Evolutionary conservation across 2,797 vertebrate genomes (phyloP).

Genomic region (Columba guinea): DNA sequence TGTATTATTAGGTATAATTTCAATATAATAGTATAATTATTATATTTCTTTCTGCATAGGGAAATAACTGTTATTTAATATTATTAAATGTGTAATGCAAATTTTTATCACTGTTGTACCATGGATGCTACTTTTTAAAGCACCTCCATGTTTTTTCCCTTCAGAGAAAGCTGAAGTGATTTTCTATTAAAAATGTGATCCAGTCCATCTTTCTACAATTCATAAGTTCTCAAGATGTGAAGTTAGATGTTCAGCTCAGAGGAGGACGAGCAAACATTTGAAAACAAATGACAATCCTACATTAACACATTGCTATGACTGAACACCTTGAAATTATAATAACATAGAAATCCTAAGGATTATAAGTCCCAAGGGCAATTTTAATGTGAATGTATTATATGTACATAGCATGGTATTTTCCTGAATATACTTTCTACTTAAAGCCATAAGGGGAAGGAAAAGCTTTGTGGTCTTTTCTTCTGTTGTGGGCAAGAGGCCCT

Average conservation of each 20-base stretch:
- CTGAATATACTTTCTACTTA: neutral
- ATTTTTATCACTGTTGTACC: neutral
- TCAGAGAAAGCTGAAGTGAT: neutral
- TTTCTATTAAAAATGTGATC: neutral
- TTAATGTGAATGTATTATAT: neutral
- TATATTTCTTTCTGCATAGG: neutral
- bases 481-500: neutral
- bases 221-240: neutral
- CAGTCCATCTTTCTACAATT: neutral
- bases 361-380: neutral
- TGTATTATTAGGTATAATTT: neutral
- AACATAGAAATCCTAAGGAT: neutral
- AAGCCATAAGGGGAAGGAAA: neutral
- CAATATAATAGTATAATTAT: neutral
- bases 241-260: neutral
- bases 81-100: neutral
- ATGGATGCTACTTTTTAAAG: neutral
- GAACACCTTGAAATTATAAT: neutral
- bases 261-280: neutral
- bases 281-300: neutral
- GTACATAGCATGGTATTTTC: neutral
- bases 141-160: rapidly evolving
- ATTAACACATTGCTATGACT: neutral
- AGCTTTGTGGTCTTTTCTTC: neutral
- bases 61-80: neutral